Evolutionary conservation across 2,113 vertebrate genomes (phyloP).

Genomic region (Seriola rivoliana): DNA sequence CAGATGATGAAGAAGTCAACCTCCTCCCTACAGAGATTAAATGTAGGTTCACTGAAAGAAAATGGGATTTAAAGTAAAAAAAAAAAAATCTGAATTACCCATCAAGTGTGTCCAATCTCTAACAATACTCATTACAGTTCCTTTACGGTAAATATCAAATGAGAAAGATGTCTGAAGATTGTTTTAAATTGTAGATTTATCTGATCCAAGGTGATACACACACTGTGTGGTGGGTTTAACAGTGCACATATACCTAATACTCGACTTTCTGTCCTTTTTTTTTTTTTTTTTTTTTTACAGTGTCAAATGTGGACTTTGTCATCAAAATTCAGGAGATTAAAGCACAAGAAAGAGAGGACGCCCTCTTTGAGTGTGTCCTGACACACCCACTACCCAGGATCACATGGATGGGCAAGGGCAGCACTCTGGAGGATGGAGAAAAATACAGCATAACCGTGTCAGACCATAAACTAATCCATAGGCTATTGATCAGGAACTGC

Average conservation of each 20-base stretch:
- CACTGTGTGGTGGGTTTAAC: neutral
- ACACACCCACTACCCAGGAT: constrained; percentile 80
- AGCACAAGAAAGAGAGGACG: constrained; percentile 81
- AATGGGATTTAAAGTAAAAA: neutral
- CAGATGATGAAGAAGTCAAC: constrained; percentile 80
- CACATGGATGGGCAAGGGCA: constrained; percentile 85
- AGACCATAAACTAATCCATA: constrained; percentile 87
- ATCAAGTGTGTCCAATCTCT: neutral
- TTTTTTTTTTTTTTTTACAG: constrained; percentile 68
- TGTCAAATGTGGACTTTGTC: constrained; percentile 83
- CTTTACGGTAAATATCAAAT: too few species aligned
- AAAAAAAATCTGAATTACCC: too few species aligned
- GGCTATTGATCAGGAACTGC: constrained; percentile 83
- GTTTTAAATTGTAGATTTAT: neutral
- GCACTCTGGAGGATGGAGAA: constrained; percentile 73
- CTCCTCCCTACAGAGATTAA: constrained; percentile 82
- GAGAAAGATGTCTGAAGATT: too few species aligned
- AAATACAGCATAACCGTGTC: constrained; percentile 83
- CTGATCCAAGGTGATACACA: neutral
- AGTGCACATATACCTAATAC: neutral
- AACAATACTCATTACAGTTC: too few species aligned
- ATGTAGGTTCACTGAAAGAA: constrained; percentile 68
- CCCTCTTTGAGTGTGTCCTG: constrained; percentile 85
- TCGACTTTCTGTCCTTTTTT: neutral
- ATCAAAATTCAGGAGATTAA: constrained; percentile 78